Conservation (phyloP, 2,113 vertebrate species). For the Chionis minor region DNA sequence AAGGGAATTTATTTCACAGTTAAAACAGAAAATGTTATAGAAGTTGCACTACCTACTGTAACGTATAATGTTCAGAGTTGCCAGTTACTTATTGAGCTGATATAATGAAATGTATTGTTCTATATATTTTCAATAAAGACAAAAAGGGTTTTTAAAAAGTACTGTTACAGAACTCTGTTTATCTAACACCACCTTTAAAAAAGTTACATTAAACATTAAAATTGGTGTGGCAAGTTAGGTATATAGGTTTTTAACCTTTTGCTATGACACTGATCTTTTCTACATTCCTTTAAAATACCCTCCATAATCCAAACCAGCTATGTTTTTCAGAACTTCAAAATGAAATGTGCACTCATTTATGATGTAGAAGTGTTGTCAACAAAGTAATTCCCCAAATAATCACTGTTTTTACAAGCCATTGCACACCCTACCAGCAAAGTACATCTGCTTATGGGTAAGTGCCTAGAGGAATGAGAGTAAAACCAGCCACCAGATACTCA, state of each 20-base stretch:
- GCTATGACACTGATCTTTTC: not conserved
- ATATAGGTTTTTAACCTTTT: not conserved
- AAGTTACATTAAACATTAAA: not conserved
- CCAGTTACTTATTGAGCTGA: not conserved
- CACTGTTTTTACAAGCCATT: not conserved
- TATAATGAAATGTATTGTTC: not conserved
- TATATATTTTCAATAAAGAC: not conserved
- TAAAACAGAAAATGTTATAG: not conserved
- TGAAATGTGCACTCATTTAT: not conserved
- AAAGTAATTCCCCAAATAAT: not conserved
- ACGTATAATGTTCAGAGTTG: not conserved
- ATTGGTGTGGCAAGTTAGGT: not conserved
- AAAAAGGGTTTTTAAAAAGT: not conserved
- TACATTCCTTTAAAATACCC: not conserved
- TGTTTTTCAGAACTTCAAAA: not conserved
- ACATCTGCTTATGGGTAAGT: not conserved
- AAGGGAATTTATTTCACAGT: not conserved
- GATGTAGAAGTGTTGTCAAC: not conserved
- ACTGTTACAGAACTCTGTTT: not conserved
- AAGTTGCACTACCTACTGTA: not conserved
- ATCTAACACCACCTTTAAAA: not conserved
- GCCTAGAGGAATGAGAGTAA: rapidly evolving
- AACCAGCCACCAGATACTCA: conserved; percentile 54
- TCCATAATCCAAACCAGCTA: not conserved
- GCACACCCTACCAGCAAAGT: not conserved